Evolutionary conservation across 2,113 vertebrate species (phyloP).

Genomic region (Salvelinus alpinus): DNA sequence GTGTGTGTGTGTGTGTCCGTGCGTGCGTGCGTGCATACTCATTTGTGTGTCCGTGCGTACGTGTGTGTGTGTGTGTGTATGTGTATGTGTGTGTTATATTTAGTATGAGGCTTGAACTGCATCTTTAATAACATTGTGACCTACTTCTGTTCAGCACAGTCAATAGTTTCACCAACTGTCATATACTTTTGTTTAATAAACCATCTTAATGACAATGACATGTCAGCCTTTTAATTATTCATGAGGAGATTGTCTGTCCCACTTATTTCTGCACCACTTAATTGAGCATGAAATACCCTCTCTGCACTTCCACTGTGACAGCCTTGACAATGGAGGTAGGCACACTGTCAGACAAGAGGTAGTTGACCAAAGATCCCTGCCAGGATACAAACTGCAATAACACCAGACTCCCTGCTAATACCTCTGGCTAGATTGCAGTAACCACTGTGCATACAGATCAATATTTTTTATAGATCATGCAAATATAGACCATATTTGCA

Average conservation of each 20-base stretch:
- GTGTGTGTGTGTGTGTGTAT: conserved; percentile 13
- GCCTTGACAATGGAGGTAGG: not conserved
- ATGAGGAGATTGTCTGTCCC: conserved; percentile 57
- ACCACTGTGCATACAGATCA: too few species aligned
- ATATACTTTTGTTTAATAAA: conserved; percentile 51
- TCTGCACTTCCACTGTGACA: conserved; percentile 29
- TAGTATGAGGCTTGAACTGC: conserved; percentile 39
- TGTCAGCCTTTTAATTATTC: conserved; percentile 71
- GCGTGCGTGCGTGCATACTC: not conserved
- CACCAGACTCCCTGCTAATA: not conserved
- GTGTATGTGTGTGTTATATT: conserved; percentile 43
- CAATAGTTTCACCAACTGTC: conserved; percentile 61
- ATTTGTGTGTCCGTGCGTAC: not conserved
- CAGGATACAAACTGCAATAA: not conserved
- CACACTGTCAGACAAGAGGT: not conserved
- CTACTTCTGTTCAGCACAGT: conserved; percentile 60
- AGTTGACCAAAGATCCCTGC: conserved; percentile 22
- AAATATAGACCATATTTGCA: too few species aligned
- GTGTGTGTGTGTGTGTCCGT: too few species aligned
- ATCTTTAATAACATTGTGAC: conserved; percentile 68
- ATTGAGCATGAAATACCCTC: conserved; percentile 57
- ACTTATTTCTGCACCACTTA: conserved; percentile 57
- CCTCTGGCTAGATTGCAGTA: not conserved
- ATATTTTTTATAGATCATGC: too few species aligned
- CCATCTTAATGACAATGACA: conserved; percentile 62